These are phyloP conservation scores for Alosa sapidissima DNA, from an alignment of 2,797 vertebrate species.

Conservation along the genomic window DNA sequence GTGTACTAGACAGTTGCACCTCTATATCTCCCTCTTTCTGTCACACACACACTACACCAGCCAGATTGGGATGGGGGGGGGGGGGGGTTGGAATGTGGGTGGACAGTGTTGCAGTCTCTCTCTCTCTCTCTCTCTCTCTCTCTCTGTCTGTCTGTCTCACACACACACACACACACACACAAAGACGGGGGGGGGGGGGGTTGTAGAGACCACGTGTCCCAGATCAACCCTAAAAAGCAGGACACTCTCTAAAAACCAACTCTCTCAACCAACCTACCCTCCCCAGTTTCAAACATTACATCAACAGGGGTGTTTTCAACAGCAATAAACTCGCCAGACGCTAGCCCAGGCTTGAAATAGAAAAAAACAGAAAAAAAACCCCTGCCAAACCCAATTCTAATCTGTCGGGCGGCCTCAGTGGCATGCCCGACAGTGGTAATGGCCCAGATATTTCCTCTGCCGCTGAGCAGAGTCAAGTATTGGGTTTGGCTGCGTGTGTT, in stretches of 20 bases:
- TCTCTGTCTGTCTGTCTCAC: not conserved
- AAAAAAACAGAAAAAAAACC: not conserved
- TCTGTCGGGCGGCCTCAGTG: not conserved
- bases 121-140: not conserved
- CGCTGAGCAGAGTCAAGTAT: not conserved
- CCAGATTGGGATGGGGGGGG: too few species aligned
- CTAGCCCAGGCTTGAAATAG: not conserved
- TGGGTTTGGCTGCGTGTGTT: not conserved
- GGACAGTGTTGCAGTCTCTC: not conserved
- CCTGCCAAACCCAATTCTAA: not conserved
- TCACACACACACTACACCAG: too few species aligned
- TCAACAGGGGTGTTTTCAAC: too few species aligned
- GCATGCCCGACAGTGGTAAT: not conserved
- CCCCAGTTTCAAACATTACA: not conserved
- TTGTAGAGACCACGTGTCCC: not conserved
- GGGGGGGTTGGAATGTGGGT: not conserved
- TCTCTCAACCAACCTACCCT: not conserved
- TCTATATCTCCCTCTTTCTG: not conserved
- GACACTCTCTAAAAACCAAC: not conserved
- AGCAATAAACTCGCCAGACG: not conserved
- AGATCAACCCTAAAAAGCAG: not conserved
- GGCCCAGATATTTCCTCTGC: slow-evolving; percentile 10
- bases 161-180: not conserved
- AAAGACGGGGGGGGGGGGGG: not conserved
- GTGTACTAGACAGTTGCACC: not conserved